Conservation (phyloP, 2,888 invertebrate species). For the Drosophila quinaria region DNA sequence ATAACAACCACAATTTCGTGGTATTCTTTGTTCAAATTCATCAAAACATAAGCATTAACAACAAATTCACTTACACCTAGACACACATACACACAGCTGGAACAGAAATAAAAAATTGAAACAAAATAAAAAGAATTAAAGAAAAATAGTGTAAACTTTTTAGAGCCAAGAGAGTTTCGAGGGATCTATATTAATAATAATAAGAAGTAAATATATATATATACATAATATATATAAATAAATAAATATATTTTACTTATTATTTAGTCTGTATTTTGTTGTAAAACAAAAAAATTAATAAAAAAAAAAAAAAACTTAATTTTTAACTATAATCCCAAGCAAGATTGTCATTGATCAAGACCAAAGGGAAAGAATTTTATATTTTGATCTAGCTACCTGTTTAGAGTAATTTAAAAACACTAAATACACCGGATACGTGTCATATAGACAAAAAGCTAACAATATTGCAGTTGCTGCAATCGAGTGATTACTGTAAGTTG, state of each 20-base stretch:
- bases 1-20: conserved; percentile 27
- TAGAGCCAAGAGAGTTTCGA: conserved; percentile 64
- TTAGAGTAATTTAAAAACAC: not conserved
- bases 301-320: conserved; percentile 77
- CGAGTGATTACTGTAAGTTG: not conserved
- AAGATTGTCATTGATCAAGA: not conserved
- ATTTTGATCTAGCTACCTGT: not conserved
- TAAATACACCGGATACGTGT: not conserved
- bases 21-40: conserved; percentile 45
- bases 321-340: conserved; percentile 59
- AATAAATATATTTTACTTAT: conserved; percentile 82
- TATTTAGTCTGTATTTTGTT: conserved; percentile 82
- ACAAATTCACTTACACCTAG: conserved; percentile 14
- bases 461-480: not conserved
- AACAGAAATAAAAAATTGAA: conserved; percentile 38
- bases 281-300: conserved; percentile 72
- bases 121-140: conserved; percentile 33
- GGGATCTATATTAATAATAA: conserved; percentile 80
- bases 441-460: not conserved
- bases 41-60: conserved; percentile 20
- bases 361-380: not conserved
- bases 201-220: conserved; percentile 80
- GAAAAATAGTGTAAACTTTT: conserved; percentile 76
- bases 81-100: conserved; percentile 38
- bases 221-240: conserved; percentile 63